Percentiles rank a stretch among this genome's conserved stretches.
phyloP scores from a whole-genome alignment of 2,797 vertebrate species.

The Mus spretus region DNA sequence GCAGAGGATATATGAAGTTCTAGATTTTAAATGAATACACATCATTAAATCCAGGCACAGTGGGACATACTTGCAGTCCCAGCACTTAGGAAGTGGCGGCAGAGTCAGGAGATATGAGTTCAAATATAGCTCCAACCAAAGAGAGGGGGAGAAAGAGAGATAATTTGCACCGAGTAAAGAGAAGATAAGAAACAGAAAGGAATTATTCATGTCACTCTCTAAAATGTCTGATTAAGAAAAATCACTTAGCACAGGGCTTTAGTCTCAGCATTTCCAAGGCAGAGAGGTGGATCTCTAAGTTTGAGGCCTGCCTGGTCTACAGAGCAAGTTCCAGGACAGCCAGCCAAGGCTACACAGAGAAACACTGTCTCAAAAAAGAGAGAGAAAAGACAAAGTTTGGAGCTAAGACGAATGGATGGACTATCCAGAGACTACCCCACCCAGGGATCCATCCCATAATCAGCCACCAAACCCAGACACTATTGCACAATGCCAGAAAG shows the following conservation, averaged over 20 bases:
- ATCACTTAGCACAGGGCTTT: not conserved
- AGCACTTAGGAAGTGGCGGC: not conserved
- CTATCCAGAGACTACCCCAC: too few species aligned
- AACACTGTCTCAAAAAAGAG: not conserved
- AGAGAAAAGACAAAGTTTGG: too few species aligned
- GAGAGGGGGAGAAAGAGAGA: not conserved
- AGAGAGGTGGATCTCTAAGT: not conserved
- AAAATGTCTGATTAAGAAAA: conserved; percentile 61
- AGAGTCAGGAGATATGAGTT: not conserved
- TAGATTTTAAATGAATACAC: not conserved
- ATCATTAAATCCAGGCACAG: not conserved
- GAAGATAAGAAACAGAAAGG: not conserved
- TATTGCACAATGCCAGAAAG: too few species aligned
- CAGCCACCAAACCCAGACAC: too few species aligned
- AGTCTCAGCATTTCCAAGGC: not conserved
- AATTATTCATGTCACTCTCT: not conserved
- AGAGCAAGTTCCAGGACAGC: not conserved
- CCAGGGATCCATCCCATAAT: too few species aligned
- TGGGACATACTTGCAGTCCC: not conserved
- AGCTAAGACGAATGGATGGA: too few species aligned
- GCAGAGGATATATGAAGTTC: not conserved
- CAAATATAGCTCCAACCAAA: not conserved
- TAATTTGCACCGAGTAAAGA: not conserved
- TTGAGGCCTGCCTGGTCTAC: not conserved
- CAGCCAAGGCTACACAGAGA: not conserved